These are phyloP conservation scores for Zoanthus sociatus DNA, from an alignment of 92 coral and sea anemone species.

Conservation along the genomic window DNA sequence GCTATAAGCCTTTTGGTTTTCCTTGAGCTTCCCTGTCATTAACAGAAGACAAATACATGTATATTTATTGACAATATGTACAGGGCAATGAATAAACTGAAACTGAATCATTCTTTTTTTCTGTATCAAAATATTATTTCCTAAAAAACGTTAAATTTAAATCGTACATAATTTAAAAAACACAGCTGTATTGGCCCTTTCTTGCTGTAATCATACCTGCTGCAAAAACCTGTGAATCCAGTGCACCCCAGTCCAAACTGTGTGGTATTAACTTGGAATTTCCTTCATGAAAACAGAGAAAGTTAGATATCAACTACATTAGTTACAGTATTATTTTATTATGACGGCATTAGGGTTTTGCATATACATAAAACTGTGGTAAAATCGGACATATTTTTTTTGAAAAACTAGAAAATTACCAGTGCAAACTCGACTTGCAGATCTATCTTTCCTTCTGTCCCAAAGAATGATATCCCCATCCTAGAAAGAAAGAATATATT, in stretches of 20 bases:
- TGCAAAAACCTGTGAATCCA: constrained; percentile 84
- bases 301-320: neutral
- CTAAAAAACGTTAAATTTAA: neutral
- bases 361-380: too few relatives aligned
- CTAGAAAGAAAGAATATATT: constrained; percentile 37
- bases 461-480: constrained; percentile 93
- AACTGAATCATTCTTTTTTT: neutral
- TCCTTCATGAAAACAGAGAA: constrained; percentile 50
- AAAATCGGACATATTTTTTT: neutral
- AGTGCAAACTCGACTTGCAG: constrained; percentile 76
- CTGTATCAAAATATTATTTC: neutral
- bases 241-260: constrained; percentile 90
- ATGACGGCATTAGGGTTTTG: too few relatives aligned
- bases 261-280: constrained; percentile 81
- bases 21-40: too few relatives aligned
- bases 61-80: too few relatives aligned
- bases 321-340: too few relatives aligned
- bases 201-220: constrained; percentile 63
- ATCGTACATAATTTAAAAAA: neutral
- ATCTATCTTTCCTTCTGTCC: constrained; percentile 86
- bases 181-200: neutral
- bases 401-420: constrained; percentile 9
- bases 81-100: too few relatives aligned
- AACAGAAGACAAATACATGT: too few relatives aligned
- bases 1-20: too few relatives aligned